phyloP scores from a whole-genome alignment of 2,888 invertebrate species.

The Metacarcinus magister region DNA sequence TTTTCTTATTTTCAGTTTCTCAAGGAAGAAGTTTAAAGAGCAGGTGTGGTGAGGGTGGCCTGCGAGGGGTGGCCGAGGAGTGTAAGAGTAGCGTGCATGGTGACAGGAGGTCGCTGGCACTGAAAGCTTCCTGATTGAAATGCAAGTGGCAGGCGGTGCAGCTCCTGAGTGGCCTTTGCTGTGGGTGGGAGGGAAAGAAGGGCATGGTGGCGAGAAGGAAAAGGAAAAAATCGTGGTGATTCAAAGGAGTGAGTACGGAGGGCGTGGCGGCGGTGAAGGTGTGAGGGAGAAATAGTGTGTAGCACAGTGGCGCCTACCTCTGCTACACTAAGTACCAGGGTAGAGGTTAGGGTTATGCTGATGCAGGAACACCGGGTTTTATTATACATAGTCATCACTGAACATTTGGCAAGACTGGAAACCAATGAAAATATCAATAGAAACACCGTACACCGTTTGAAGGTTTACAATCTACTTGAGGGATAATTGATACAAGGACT shows the following conservation, averaged over 20 bases:
- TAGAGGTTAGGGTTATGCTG: neutral
- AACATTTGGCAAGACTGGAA: neutral
- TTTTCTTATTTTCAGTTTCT: neutral
- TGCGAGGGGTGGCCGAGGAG: neutral
- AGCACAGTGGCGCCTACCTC: neutral
- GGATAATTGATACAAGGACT: neutral
- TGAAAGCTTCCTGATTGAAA: neutral
- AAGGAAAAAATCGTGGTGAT: neutral
- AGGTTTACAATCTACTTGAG: neutral
- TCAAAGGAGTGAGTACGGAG: neutral
- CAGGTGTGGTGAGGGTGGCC: neutral
- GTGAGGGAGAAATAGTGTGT: neutral
- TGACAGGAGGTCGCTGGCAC: neutral
- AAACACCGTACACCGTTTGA: neutral
- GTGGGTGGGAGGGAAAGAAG: neutral
- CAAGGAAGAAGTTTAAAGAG: neutral
- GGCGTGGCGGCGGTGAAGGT: neutral
- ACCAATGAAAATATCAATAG: neutral
- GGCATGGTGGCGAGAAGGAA: neutral
- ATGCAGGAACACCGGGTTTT: neutral
- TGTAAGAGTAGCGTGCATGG: neutral
- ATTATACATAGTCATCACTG: too few relatives aligned
- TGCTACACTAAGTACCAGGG: neutral
- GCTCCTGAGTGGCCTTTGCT: neutral
- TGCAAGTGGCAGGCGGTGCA: neutral